Percentiles rank a stretch among this genome's conserved stretches.
phyloP scores from a whole-genome alignment of 2,113 vertebrate species.

The Thymallus thymallus region DNA sequence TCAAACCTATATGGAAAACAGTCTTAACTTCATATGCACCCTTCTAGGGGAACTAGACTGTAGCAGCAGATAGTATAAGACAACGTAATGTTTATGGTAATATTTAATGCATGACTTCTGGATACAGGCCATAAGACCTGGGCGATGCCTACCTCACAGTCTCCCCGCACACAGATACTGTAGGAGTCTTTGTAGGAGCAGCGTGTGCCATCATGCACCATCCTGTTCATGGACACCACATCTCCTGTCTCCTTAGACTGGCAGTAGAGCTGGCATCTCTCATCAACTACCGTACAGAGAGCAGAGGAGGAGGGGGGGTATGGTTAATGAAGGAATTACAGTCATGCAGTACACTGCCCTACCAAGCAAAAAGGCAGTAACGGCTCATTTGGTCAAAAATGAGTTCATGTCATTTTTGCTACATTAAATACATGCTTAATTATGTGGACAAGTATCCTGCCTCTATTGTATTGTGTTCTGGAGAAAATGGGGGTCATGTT shows the following conservation, averaged over 20 bases:
- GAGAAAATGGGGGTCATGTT: too few relatives aligned
- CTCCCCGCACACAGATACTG: constrained; percentile 92
- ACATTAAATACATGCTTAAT: too few relatives aligned
- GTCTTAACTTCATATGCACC: neutral
- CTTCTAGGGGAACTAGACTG: neutral
- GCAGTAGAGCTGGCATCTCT: constrained; percentile 89
- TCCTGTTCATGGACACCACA: constrained; percentile 88
- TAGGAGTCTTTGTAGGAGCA: constrained; percentile 91
- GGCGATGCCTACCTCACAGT: constrained; percentile 84
- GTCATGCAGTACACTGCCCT: too few relatives aligned
- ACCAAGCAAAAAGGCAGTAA: too few relatives aligned
- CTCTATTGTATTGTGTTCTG: too few relatives aligned
- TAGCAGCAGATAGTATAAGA: neutral
- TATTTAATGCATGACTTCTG: too few relatives aligned
- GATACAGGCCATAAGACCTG: too few relatives aligned
- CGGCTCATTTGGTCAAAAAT: too few relatives aligned
- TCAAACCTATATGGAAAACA: neutral
- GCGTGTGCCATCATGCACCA: constrained; percentile 90
- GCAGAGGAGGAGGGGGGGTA: neutral
- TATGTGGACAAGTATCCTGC: too few relatives aligned
- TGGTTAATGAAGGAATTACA: too few relatives aligned
- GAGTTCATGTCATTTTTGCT: too few relatives aligned
- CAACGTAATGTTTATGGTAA: too few relatives aligned
- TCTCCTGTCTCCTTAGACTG: constrained; percentile 84
- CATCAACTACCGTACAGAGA: constrained; percentile 76